Evolutionary conservation across 2,888 invertebrate genomes (phyloP), one percentile per base, ranked within the genome.

Genomic region (Antheraea yamamai): DNA sequence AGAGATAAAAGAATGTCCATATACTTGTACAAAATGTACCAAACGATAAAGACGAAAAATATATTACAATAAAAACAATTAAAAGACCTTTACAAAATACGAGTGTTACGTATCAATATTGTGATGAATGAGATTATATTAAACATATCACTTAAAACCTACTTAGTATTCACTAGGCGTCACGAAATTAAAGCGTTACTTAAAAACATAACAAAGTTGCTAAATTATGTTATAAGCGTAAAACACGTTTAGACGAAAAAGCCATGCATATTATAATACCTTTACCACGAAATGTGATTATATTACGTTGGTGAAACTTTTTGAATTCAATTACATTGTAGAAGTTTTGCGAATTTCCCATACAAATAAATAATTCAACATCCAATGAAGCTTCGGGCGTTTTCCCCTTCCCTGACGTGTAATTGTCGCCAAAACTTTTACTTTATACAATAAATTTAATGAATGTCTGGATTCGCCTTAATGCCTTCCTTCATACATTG

Each of bases 291-390:
- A 70, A n/a, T 58, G 55, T 39, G 70, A 35, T 52, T 74, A 68
- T 68, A 68, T 68, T 68, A 74, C 14, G 64, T 14, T 26, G 26
- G 20, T 39, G 20, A 68, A 68, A 68, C 68, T 68, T 68, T 68
- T 68, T 39, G 39, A 52, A 74, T 74, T 74, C 71, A 71, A 74
- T 74, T 74, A 74, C 58, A 39, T 39, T 70, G 12, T 58, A 39
- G 55, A 58, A 74, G 70, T 74, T 74, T 74, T 58, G 68, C 23
- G 68, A 68, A 68, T 74, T 72, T 71, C 61, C 70, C 23, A 68
- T 68, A 68, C n/a, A 58, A 71, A 72, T 74, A 74, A 74, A 74
- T 74, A 74, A 74, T 74, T 74, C 74, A 74, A 61, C 61, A 58
- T 26, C 23, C 58, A 58, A 58, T 47, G 74, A 74, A 74, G 68